Base-by-base conservation (phyloP, 2,113 vertebrate genomes). In the Australoheros scitulus region DNA sequence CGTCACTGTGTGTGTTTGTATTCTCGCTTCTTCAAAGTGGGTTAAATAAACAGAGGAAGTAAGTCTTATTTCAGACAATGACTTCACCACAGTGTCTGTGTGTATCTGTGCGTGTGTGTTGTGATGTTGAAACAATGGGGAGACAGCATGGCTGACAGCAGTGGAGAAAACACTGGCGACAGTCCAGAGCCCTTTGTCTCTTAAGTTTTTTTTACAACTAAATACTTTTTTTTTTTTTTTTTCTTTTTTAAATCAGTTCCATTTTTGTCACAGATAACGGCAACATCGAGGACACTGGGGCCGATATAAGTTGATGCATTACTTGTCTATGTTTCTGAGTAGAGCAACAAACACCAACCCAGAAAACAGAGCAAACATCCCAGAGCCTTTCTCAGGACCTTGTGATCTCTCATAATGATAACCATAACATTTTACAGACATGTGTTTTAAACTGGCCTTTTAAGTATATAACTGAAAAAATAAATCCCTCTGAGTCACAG, bases 41-140 rank as follows among this genome's bases (percentile, higher is more conserved):
- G 85, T 86, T 85, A 91, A 90, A 94, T 87, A 94, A 93, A 94
- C 89, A 91, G n/a, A 90, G 93, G 91, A 94, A 93, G 89, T 88
- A 76, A 84, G 84, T 87, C 76, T 83, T 82, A 81, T 90, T 92
- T 93, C 77, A 89, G 92, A 92, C 88, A 89, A 92, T 92, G 91
- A 89, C 91, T 85, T 92, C 92, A 89, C 56, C 76, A 22, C 38
- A 65, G 64, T 86, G 76, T 91, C 29, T 88, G 64, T 75, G 43
- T 77, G 26, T 59, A 52, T 63, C 2, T 84, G 43, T 72, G 55
- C 20, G 34, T 86, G 76, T 75, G 15, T 72, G 81, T 77, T 77
- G 84, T 61, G 38, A 24, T 74, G 79, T 24, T 61, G 41, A 89
- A 92, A 92, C 90, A 93, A 93, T 86, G 26, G 57, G 84, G 90